phyloP scores from a whole-genome alignment of 2,888 invertebrate species.

The Orthosia gracilis region DNA sequence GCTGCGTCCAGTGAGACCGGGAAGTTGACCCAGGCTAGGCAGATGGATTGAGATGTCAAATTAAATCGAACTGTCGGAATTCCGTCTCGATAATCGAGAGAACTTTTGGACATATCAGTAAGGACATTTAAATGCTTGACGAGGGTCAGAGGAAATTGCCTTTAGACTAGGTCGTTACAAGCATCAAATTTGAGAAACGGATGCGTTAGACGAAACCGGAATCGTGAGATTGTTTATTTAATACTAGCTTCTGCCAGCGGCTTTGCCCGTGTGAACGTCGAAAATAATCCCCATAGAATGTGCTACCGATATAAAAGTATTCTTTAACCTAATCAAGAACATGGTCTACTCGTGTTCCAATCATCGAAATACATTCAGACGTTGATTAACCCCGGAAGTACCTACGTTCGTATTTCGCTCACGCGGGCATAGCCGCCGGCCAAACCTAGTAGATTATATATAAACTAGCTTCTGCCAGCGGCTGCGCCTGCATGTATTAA shows the following conservation, averaged over 20 bases:
- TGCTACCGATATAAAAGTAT: too few species aligned
- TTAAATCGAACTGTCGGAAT: slow-evolving; percentile 5
- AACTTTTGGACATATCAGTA: not conserved
- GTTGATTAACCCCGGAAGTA: too few species aligned
- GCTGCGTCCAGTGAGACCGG: not conserved
- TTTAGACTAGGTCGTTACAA: not conserved
- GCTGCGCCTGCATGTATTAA: too few species aligned
- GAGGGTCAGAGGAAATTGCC: not conserved
- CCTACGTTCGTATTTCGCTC: too few species aligned
- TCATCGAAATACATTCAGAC: too few species aligned
- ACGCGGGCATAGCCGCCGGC: too few species aligned
- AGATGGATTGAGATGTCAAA: slow-evolving; percentile 1
- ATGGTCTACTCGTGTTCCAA: too few species aligned
- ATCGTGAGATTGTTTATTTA: not conserved
- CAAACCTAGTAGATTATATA: too few species aligned
- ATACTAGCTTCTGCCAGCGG: not conserved
- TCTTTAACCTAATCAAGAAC: too few species aligned
- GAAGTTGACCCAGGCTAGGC: not conserved
- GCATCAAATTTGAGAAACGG: not conserved
- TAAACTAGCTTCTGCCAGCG: too few species aligned
- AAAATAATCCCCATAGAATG: too few species aligned
- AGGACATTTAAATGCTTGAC: not conserved
- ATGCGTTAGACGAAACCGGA: not conserved
- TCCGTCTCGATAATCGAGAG: slow-evolving; percentile 8
- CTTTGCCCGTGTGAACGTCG: not conserved